Conservation (phyloP, 64 coral and sea anemone genomes). For the Hydrozoanthus tunicans region DNA sequence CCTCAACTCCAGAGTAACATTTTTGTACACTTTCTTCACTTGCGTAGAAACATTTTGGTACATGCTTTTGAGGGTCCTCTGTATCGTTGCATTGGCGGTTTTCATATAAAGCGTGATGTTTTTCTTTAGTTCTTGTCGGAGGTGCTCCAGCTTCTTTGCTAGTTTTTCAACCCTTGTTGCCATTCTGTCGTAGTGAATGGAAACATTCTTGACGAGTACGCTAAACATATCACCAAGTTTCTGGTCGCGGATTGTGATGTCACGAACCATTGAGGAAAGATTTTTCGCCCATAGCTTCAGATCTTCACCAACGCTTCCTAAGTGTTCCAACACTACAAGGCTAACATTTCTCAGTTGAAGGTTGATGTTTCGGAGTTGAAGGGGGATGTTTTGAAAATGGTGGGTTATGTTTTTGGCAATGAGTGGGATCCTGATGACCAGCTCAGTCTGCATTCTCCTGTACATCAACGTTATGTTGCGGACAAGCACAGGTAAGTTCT, state of each 20-base stretch:
- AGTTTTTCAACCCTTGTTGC: not conserved
- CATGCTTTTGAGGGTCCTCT: slow-evolving; percentile 26
- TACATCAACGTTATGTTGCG: slow-evolving; percentile 64
- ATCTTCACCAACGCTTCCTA: slow-evolving; percentile 65
- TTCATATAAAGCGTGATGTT: slow-evolving; percentile 22
- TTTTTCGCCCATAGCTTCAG: slow-evolving; percentile 72
- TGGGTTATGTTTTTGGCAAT: slow-evolving; percentile 41
- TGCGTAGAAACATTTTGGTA: slow-evolving; percentile 61
- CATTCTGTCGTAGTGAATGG: slow-evolving; percentile 32
- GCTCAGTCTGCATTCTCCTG: slow-evolving; percentile 48
- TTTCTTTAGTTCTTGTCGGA: slow-evolving; percentile 35
- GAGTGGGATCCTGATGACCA: slow-evolving; percentile 14
- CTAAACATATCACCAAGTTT: slow-evolving; percentile 49
- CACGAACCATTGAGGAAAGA: slow-evolving; percentile 62
- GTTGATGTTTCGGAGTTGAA: slow-evolving; percentile 37
- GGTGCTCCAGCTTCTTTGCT: slow-evolving; percentile 6
- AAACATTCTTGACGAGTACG: slow-evolving; percentile 17
- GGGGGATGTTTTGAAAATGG: slow-evolving; percentile 60
- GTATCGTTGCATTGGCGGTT: not conserved
- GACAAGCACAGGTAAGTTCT: slow-evolving; percentile 56
- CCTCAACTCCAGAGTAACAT: slow-evolving; percentile 40
- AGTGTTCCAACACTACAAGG: slow-evolving; percentile 45
- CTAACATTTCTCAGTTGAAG: slow-evolving; percentile 59
- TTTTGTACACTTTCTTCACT: slow-evolving; percentile 52
- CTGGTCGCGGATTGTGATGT: slow-evolving; percentile 63